A percentile compares a stretch with the other conserved stretches of the same genome.
Conservation (phyloP, 2,113 vertebrate species). For the Phrynosoma blainvillii region DNA sequence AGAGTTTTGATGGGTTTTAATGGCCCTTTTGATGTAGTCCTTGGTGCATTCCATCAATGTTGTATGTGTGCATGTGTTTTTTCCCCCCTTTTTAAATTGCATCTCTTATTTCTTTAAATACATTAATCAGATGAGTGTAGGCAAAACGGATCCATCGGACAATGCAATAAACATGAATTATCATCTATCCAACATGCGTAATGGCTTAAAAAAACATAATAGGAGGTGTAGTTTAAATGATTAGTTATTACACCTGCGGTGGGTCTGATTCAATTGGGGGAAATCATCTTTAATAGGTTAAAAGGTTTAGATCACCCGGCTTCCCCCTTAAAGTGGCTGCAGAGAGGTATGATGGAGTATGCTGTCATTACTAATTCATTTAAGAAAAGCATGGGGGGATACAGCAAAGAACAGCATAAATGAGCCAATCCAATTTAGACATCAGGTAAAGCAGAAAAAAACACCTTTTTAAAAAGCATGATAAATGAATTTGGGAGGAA, state of each 20-base stretch:
- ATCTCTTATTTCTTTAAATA: conserved; percentile 89
- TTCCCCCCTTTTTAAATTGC: conserved; percentile 75
- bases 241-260: conserved; percentile 99
- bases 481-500: conserved; percentile 85
- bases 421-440: conserved; percentile 94
- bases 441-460: conserved; percentile 86
- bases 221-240: conserved; percentile 94
- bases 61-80: conserved; percentile 39
- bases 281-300: conserved; percentile 99
- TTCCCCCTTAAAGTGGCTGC: conserved; percentile 95
- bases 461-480: conserved; percentile 87
- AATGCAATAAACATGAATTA: conserved; percentile 99
- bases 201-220: conserved; percentile 92
- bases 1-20: conserved; percentile 85
- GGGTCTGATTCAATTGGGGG: conserved; percentile 99
- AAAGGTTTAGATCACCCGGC: conserved; percentile 99
- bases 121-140: conserved; percentile 86
- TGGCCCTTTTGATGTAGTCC: conserved; percentile 83
- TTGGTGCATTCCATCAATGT: conserved; percentile 82
- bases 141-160: conserved; percentile 88
- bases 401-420: conserved; percentile 95
- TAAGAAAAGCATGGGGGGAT: conserved; percentile 96
- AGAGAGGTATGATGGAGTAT: conserved; percentile 97
- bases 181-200: conserved; percentile 88
- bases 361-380: conserved; percentile 99